Evolutionary conservation across 1,140 invertebrate species (phyloP), one percentile per base, ranked within the genome.

Genomic region (Drosophila bocqueti): DNA sequence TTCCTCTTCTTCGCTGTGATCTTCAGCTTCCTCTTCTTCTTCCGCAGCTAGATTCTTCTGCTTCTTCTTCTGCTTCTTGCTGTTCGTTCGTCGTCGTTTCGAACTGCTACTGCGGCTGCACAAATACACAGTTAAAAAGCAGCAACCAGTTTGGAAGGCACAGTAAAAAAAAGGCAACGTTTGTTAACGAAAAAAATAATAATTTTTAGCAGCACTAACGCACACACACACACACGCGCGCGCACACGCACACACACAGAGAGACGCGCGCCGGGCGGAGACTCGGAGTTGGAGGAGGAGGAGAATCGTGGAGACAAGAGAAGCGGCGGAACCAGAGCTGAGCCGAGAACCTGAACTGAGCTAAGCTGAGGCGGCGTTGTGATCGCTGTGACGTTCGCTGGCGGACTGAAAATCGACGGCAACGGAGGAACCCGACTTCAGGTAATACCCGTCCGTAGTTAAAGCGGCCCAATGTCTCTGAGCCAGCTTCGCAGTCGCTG

Each of bases 131-230:
- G 49, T 62, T 55, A 58, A 59, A 61, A 75, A 60, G 45, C 62
- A 82, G 69, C 79, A 87, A 87, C 83, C 83, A 87, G 83, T 87
- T 87, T 74, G 67, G 67, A 62, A 82, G 83, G 66, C 78, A 75
- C 72, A 72, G 73, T 79, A 86, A 82, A 81, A 86, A 75, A 77
- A 89, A 84, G 67, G 67, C 85, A 84, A 87, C 38, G 68, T 59
- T 85, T 78, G 73, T 80, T 80, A 69, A 81, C 50, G 86, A 83
- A 87, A 76, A 73, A 55, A 55, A 77, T 67, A 65, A 79, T 54
- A 75, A 89, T 81, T 84, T 57, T 78, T 79, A 87, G 83, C 81
- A 80, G 69, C 76, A 78, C 69, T 63, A 79, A 67, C 81, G 64
- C 63, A 75, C 40, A 64, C 58, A 67, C 50, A 16, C 58, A 24